Conservation (phyloP, 2,888 invertebrate genomes). For the Horisme vitalbata region DNA sequence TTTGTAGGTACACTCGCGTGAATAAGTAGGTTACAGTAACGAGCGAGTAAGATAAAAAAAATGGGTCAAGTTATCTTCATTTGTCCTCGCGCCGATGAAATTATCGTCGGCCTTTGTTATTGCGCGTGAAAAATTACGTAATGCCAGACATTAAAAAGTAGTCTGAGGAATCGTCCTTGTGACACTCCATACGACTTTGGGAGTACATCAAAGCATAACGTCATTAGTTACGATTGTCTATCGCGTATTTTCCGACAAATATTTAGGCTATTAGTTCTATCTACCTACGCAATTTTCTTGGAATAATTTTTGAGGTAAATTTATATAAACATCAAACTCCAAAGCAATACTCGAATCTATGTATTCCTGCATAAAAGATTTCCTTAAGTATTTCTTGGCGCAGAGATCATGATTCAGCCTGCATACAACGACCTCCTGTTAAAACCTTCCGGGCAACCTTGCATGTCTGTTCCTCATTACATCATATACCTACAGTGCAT, state of each 20-base stretch:
- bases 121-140: slow-evolving; percentile 67
- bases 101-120: slow-evolving; percentile 65
- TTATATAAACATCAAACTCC: slow-evolving; percentile 13
- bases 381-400: slow-evolving; percentile 15
- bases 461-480: slow-evolving; percentile 73
- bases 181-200: slow-evolving; percentile 27
- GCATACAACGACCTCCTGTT: slow-evolving; percentile 62
- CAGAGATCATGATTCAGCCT: slow-evolving; percentile 47
- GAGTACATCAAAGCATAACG: neutral
- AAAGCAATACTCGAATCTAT: slow-evolving; percentile 12
- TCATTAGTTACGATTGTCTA: slow-evolving; percentile 5
- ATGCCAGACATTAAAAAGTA: slow-evolving; percentile 44
- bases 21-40: slow-evolving; percentile 75
- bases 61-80: slow-evolving; percentile 81
- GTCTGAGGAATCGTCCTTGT: slow-evolving; percentile 34
- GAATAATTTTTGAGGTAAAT: slow-evolving; percentile 11
- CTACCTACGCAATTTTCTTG: slow-evolving; percentile 12
- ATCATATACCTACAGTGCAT: slow-evolving; percentile 68
- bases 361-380: too few species aligned
- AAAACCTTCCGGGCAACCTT: slow-evolving; percentile 75
- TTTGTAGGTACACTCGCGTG: slow-evolving; percentile 61
- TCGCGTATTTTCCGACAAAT: slow-evolving; percentile 12
- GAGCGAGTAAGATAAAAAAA: slow-evolving; percentile 76
- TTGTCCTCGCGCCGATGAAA: slow-evolving; percentile 78
- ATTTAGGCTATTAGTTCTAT: slow-evolving; percentile 14